Conservation (phyloP, 1,140 invertebrate genomes). For the Drosophila virilis region DNA sequence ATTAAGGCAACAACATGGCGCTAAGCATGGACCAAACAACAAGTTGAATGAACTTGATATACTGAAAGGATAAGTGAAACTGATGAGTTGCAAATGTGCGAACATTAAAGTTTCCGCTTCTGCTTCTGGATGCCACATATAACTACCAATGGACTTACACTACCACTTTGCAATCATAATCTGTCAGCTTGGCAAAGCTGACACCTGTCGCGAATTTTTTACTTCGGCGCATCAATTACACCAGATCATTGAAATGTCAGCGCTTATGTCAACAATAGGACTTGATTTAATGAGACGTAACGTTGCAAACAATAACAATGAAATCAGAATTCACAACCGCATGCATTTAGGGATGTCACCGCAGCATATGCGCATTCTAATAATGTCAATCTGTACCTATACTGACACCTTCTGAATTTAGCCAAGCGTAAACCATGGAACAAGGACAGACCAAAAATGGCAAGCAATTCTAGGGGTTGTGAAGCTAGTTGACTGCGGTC, state of each 20-base stretch:
- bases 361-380: conserved; percentile 61
- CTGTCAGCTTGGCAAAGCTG: conserved; percentile 6
- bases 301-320: conserved; percentile 58
- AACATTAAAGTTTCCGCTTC: conserved; percentile 77
- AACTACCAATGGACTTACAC: conserved; percentile 2
- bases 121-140: conserved; percentile 17
- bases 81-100: conserved; percentile 79
- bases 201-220: conserved; percentile 66
- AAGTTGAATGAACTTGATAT: conserved; percentile 67
- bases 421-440: conserved; percentile 54
- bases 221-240: conserved; percentile 59
- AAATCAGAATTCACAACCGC: conserved; percentile 25
- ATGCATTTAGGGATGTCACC: conserved; percentile 28
- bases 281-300: conserved; percentile 71
- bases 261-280: conserved; percentile 21
- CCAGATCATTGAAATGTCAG: conserved; percentile 52
- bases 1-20: conserved; percentile 76
- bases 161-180: conserved; percentile 40
- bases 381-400: conserved; percentile 61
- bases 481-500: conserved; percentile 26
- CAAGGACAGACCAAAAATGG: neutral
- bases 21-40: conserved; percentile 48
- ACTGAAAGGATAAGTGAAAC: conserved; percentile 65
- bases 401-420: conserved; percentile 35
- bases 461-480: conserved; percentile 28